Percentiles rank a stretch among this genome's conserved stretches.
Evolutionary conservation across 2,113 vertebrate genomes (phyloP).

Genomic region (Anthoscopus minutus): DNA sequence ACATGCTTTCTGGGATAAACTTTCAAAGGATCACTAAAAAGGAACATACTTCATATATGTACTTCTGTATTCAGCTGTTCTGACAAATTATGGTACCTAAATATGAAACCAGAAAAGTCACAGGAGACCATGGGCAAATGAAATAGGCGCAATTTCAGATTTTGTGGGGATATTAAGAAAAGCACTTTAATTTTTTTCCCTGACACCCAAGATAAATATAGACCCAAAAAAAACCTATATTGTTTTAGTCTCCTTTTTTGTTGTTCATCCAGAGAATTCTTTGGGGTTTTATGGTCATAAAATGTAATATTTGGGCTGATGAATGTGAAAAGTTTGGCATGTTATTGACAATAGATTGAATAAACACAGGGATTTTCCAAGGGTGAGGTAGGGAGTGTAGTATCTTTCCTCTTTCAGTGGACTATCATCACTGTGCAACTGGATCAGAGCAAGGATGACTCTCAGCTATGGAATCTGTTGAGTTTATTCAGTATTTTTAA

Average conservation of each 20-base stretch:
- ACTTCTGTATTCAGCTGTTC: neutral
- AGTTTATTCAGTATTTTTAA: neutral
- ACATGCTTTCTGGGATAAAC: neutral
- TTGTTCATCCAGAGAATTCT: neutral
- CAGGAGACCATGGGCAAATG: neutral
- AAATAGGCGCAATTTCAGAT: neutral
- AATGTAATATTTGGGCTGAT: neutral
- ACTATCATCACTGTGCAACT: neutral
- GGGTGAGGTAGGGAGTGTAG: neutral
- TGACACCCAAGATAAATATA: neutral
- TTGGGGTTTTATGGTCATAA: neutral
- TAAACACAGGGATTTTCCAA: slow-evolving; percentile 24
- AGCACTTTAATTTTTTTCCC: neutral
- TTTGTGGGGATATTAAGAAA: neutral
- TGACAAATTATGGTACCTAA: neutral
- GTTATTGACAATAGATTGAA: neutral
- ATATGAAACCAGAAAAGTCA: neutral
- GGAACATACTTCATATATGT: neutral
- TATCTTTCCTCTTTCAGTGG: neutral
- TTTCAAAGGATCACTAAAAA: neutral
- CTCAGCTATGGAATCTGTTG: neutral
- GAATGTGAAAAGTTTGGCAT: neutral
- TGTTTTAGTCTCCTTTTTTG: neutral
- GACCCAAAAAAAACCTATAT: accelerated
- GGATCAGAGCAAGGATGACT: neutral